Base-by-base conservation (phyloP, 2,797 vertebrate species). In the Limnodromus scolopaceus region DNA sequence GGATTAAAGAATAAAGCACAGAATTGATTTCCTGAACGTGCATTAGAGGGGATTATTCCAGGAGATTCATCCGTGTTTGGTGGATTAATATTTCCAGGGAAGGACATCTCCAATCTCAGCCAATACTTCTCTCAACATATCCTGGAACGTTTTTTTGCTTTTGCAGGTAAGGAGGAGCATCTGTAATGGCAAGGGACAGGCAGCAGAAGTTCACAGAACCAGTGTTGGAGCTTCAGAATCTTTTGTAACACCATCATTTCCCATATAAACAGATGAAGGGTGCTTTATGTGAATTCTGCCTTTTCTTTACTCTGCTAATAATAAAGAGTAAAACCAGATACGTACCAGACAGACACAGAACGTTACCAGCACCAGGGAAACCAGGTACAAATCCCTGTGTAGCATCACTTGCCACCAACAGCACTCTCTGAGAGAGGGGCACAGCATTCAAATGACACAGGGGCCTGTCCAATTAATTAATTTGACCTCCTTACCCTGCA, bases 21-120 rank as follows among this genome's bases (percentile, higher is more conserved):
- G 94, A 96, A 97, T 54, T 96, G 93, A 96, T 96, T 95, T 97
- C 75, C 96, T 96, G 71, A 84, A 93, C 1, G 68, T 94, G 90
- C 93, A 94, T 94, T 95, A 96, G 90, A 74, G 90, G 64, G 95
- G 96, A 97, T 97, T 96, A 97, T 91, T 95, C 64, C 96, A 94
- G 92, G 95, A 94, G 66, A 83, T 77, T 96, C 93, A 82, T 66
- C 60, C 1, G 6, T 75, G 74, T 93, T 95, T 75, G 71, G 45
- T 68, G 93, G 96, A 95, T 96, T 97, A 97, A 70, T 93, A 89
- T 94, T 96, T 95, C 61, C 75, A 80, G 64, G 71, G 93, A 95
- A 89, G 64, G 72, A 41, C 86, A 83, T 71, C 83, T 78, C 58
- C 4, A 0, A 76, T 86, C 83, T 95, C 88, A 77, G 61, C 68